These are phyloP conservation scores for Eupithecia centaureata DNA, from an alignment of 2,888 invertebrate genomes.

Conservation along the genomic window DNA sequence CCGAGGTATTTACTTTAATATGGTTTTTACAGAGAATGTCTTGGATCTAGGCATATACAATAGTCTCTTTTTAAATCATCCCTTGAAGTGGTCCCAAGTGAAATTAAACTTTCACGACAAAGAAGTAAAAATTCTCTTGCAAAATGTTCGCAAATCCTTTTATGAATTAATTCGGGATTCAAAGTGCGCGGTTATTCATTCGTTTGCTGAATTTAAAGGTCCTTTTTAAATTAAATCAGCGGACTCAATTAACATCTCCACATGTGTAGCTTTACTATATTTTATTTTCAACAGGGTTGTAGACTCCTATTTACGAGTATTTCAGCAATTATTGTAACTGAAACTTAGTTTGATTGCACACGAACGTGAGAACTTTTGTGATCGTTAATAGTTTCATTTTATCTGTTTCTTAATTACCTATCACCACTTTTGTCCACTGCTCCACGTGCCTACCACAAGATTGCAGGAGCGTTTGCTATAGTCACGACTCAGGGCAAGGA, in stretches of 20 bases:
- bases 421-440: no score
- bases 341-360: neutral
- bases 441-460: no score
- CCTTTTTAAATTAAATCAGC: conserved; percentile 11
- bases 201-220: conserved; percentile 8
- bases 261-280: neutral
- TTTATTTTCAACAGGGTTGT: neutral
- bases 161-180: conserved; percentile 7
- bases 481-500: no score
- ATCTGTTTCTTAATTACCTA: neutral
- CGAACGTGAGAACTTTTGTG: neutral
- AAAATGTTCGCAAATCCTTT: neutral
- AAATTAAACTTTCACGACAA: neutral
- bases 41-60: neutral
- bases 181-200: conserved; percentile 1
- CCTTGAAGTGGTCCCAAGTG: neutral
- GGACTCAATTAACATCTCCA: conserved; percentile 1
- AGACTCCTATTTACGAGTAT: neutral
- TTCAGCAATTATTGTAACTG: neutral
- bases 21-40: neutral
- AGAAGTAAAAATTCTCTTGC: neutral
- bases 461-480: no score
- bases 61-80: no score
- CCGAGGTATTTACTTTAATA: neutral
- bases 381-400: neutral